Evolutionary conservation across 2,113 vertebrate genomes (phyloP).

Genomic region (Psilopogon haemacephalus): DNA sequence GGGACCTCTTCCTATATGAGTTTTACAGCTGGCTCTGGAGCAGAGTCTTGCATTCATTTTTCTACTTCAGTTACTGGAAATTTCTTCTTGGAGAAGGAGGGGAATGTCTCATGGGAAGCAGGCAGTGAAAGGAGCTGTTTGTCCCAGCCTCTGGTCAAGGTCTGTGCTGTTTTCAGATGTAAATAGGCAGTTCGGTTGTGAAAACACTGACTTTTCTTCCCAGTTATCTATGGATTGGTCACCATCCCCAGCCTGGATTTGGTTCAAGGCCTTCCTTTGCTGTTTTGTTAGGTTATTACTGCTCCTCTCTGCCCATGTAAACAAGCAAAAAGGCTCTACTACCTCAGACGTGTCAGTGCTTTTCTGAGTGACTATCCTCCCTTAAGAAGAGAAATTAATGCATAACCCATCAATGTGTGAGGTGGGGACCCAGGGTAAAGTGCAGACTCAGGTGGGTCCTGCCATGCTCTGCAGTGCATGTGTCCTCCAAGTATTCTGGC

Average conservation of each 20-base stretch:
- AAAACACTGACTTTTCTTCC: constrained; percentile 24
- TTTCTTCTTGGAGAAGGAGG: background rate
- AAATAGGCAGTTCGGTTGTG: background rate
- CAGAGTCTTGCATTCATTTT: background rate
- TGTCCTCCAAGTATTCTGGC: background rate
- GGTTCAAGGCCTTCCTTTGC: constrained; percentile 22
- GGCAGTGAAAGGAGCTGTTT: constrained; percentile 27
- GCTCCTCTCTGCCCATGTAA: background rate
- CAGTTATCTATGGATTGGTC: background rate
- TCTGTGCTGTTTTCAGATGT: constrained; percentile 42
- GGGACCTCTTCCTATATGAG: background rate
- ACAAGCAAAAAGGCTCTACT: background rate
- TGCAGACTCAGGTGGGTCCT: accelerated
- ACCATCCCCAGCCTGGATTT: background rate
- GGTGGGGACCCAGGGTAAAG: background rate
- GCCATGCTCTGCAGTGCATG: background rate
- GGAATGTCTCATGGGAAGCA: background rate
- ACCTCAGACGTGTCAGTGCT: background rate
- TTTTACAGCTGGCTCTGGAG: background rate
- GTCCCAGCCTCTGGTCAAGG: background rate
- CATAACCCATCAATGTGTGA: background rate
- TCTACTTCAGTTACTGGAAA: background rate
- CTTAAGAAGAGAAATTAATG: background rate
- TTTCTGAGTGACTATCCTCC: background rate
- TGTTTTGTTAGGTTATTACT: background rate